Conservation (phyloP, 2,113 vertebrate genomes). For the Sinocyclocheilus anophthalmus region DNA sequence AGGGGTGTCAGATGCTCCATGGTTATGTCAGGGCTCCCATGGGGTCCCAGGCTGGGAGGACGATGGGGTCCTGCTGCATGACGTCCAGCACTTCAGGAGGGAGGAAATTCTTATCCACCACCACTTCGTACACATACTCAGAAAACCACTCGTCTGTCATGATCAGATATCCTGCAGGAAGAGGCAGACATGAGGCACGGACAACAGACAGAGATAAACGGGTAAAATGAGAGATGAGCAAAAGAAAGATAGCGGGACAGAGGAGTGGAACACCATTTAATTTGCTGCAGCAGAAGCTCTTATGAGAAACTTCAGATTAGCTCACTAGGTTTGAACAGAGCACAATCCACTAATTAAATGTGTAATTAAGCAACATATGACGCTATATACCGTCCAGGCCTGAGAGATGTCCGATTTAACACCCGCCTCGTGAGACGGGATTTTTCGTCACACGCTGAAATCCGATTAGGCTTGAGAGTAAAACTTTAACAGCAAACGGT, state of each 20-base stretch:
- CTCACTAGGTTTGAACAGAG: background rate
- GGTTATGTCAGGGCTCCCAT: slow-evolving; percentile 92
- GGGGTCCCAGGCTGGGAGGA: slow-evolving; percentile 97
- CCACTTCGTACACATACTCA: slow-evolving; percentile 95
- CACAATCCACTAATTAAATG: background rate
- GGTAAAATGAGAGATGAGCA: slow-evolving; percentile 9
- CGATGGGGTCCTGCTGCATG: slow-evolving; percentile 85
- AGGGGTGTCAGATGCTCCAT: no score
- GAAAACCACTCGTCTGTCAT: slow-evolving; percentile 99
- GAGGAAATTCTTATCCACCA: slow-evolving; percentile 90
- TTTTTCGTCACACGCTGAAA: slow-evolving; percentile 29
- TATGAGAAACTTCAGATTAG: background rate
- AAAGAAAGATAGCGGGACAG: background rate
- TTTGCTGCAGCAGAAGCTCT: slow-evolving; percentile 7
- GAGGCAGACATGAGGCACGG: slow-evolving; percentile 21
- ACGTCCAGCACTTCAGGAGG: slow-evolving; percentile 84
- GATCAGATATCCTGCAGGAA: slow-evolving; percentile 90
- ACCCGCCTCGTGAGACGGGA: background rate
- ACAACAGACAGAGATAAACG: slow-evolving; percentile 8
- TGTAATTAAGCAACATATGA: background rate
- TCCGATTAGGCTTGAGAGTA: slow-evolving; percentile 4
- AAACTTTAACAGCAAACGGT: slow-evolving; percentile 18
- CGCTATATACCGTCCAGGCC: background rate
- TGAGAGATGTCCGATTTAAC: background rate
- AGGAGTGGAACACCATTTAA: background rate